Percentiles rank a stretch among this genome's conserved stretches.
phyloP scores from a whole-genome alignment of 2,888 invertebrate genomes.

The Pandemis corylana region DNA sequence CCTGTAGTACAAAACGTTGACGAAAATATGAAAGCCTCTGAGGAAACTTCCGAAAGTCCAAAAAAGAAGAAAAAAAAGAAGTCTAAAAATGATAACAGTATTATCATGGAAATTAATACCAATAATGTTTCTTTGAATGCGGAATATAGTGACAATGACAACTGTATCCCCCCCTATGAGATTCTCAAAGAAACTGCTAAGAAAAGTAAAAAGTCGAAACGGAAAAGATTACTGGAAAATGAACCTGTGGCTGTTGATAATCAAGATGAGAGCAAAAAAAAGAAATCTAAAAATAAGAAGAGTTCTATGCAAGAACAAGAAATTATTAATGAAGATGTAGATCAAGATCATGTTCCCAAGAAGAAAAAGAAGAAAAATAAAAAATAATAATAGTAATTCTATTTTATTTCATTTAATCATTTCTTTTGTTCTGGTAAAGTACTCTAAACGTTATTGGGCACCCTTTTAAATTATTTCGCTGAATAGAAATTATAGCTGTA shows the following conservation, averaged over 20 bases:
- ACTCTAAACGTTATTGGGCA: too few relatives aligned
- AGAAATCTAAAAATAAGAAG: constrained; percentile 52
- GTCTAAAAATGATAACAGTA: constrained; percentile 43
- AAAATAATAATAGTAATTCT: constrained; percentile 49
- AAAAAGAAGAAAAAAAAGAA: constrained; percentile 55
- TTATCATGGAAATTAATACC: constrained; percentile 4
- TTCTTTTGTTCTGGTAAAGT: too few relatives aligned
- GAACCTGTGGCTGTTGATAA: constrained; percentile 15
- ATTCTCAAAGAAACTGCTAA: constrained; percentile 11
- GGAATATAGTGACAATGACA: constrained; percentile 33
- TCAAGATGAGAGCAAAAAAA: constrained; percentile 43
- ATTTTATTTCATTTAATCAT: constrained; percentile 40
- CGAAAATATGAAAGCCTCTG: constrained; percentile 20
- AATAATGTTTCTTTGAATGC: constrained; percentile 38
- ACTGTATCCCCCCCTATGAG: constrained; percentile 18
- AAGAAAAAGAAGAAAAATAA: constrained; percentile 73
- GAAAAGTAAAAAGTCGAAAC: constrained; percentile 41
- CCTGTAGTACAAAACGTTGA: constrained; percentile 39
- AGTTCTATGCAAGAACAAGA: constrained; percentile 1
- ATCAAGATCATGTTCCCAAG: constrained; percentile 59
- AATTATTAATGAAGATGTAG: constrained; percentile 38
- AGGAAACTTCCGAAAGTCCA: constrained; percentile 25
- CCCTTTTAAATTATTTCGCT: too few relatives aligned
- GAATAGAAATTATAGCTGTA: too few relatives aligned
- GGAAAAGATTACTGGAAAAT: constrained; percentile 30